A percentile compares a stretch with the other conserved stretches of the same genome.
Evolutionary conservation across 2,797 vertebrate genomes (phyloP).

Genomic region (Rallus crepitans): DNA sequence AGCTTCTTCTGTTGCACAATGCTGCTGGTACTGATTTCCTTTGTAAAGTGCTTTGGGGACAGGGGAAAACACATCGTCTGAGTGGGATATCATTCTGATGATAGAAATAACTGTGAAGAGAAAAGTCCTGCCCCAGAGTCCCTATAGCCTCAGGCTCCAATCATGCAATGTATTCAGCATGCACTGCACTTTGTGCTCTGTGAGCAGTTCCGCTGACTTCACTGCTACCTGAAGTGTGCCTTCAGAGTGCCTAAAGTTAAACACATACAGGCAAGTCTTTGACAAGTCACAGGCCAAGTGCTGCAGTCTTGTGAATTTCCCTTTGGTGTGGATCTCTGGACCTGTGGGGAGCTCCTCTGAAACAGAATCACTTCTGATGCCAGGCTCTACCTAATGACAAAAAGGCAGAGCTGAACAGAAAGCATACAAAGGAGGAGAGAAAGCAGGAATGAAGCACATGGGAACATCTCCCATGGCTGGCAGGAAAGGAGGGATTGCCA

Average conservation of each 20-base stretch:
- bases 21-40: background rate
- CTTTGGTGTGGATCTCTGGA: background rate
- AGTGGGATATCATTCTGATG: background rate
- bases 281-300: background rate
- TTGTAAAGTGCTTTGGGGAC: background rate
- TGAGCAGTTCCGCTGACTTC: background rate
- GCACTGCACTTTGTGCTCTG: background rate
- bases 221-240: background rate
- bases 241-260: background rate
- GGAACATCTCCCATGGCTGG: background rate
- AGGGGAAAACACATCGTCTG: background rate
- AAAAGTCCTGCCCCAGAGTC: background rate
- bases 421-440: background rate
- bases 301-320: background rate
- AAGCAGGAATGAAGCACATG: background rate
- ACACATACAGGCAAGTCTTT: background rate
- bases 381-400: background rate
- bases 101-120: background rate
- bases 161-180: background rate
- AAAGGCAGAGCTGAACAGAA: background rate
- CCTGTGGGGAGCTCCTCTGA: background rate
- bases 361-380: background rate
- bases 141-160: background rate
- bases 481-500: background rate
- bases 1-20: background rate